Evolutionary conservation across 2,797 vertebrate species (phyloP), one percentile per base, ranked within the genome.

Genomic region (Sebastes steindachneri): DNA sequence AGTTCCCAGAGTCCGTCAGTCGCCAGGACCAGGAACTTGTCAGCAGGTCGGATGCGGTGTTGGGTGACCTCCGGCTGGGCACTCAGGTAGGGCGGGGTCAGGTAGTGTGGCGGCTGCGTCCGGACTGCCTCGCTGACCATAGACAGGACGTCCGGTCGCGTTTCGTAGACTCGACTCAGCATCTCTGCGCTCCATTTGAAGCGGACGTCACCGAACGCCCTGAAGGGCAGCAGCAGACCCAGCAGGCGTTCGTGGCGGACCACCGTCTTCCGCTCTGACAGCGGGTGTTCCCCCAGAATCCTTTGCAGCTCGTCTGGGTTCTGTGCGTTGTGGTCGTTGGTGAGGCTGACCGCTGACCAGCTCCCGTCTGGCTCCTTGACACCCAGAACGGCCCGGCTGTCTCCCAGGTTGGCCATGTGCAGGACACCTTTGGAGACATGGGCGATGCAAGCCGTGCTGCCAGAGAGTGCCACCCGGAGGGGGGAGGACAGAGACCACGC

Each of bases 1-100:
- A 93, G 80, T 70, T 95, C 94, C 93, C 94, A 95, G 1, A 95
- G 84, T 41, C 94, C 93, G 3, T 96, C 93, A 0, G 89, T 95
- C 0, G 93, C 94, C 69, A 95, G 71, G 8, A 96, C 81, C 48
- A 95, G 75, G 59, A 96, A 95, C 83, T 93, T 94, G 88, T 96
- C 94, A 1, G 74, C 60, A 0, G 92, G 88, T 65, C 70, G 51
- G 68, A 95, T 82, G 21, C 12, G 70, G 80, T 93, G 92, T 23
- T n/a, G 25, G 0, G 77, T 91, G 75, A 95, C 89, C 73, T 95
- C 93, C 0, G 94, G 95, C 75, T 80, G 72, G 4, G 94, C 88
- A 0, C 77, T 94, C 41, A 96, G 91, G 78, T 95, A 95, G 4
- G 94, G 95, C 0, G 95, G 95, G 5, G 91, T 95, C 79, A 91